Base-by-base conservation (phyloP, 2,797 vertebrate species). In the Brotogeris chrysoptera region DNA sequence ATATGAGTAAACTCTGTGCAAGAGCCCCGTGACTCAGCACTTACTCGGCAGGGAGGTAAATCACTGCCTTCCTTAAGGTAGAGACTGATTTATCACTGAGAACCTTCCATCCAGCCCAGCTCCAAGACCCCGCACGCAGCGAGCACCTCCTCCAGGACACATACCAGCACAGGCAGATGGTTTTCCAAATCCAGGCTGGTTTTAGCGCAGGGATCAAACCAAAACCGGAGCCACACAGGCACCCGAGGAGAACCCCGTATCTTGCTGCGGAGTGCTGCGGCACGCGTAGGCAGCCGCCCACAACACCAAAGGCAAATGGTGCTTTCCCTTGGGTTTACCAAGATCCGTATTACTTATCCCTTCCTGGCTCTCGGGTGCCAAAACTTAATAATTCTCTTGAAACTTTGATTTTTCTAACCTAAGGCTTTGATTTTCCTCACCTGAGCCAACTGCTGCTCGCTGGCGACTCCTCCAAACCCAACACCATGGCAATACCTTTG, bases 11-110 rank as follows among this genome's bases (percentile, higher is more conserved):
- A 65, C 32, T n/a, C 18, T 0, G 9, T 3, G 69, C 82, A 60
- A 25, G 77, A 63, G 6, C 36, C 34, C 74, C 5, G 86, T 94
- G 94, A 95, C 16, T 96, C 95, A 97, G 93, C 71, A 6, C 59
- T 44, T 23, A 16, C 11, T 57, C 71, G 28, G 55, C 1, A 61
- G 47, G 77, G 11, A 60, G 86, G 74, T 4, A 20, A 44, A 60
- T 13, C 88, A 16, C 0, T 3, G 36, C 10, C 63, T 34, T 59
- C 89, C 89, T 61, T 2, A 47, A 60, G 81, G 84, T 60, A 64
- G 60, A 57, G n/a, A 15, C 6, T 0, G 69, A 60, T 18, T 14
- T 34, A 13, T 15, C 1, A 2, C 50, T 82, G 79, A 91, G 60
- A 85, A 68, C 1, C 23, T 70, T 21, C 32, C 4, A 0, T 34